Conservation (phyloP, 1,140 invertebrate genomes). For the Macrocentrus cingulum region DNA sequence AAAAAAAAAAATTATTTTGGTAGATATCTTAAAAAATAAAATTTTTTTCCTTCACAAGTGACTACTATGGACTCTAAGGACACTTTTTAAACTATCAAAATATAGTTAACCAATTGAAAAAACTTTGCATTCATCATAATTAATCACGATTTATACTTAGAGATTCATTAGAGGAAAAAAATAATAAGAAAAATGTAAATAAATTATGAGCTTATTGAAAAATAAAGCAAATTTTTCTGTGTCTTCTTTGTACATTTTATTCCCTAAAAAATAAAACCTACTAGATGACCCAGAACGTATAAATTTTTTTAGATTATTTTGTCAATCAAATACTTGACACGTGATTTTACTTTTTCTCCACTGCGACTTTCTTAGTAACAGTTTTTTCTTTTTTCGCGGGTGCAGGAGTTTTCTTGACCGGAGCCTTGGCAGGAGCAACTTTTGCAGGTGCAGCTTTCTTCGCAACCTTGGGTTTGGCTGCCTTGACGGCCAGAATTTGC, state of each 20-base stretch:
- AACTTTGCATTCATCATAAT: too few relatives aligned
- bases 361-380: background rate
- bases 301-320: conserved; percentile 1
- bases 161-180: too few relatives aligned
- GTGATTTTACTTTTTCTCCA: background rate
- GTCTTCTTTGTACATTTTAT: background rate
- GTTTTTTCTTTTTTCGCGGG: too few relatives aligned
- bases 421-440: conserved; percentile 25
- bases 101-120: too few relatives aligned
- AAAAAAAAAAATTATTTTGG: too few relatives aligned
- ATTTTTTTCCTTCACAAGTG: too few relatives aligned
- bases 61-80: too few relatives aligned
- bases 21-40: too few relatives aligned
- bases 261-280: background rate
- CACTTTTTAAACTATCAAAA: too few relatives aligned
- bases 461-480: conserved; percentile 59
- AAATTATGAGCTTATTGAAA: too few relatives aligned
- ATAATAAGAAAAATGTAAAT: too few relatives aligned
- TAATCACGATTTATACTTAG: too few relatives aligned
- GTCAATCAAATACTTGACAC: background rate
- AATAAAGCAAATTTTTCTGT: background rate
- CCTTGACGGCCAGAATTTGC: conserved; percentile 57
- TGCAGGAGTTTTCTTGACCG: background rate
- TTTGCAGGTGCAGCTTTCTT: conserved; percentile 41
- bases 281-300: background rate